These are phyloP conservation scores for Dione vanillae DNA, from an alignment of 2,888 invertebrate genomes.

Conservation along the genomic window DNA sequence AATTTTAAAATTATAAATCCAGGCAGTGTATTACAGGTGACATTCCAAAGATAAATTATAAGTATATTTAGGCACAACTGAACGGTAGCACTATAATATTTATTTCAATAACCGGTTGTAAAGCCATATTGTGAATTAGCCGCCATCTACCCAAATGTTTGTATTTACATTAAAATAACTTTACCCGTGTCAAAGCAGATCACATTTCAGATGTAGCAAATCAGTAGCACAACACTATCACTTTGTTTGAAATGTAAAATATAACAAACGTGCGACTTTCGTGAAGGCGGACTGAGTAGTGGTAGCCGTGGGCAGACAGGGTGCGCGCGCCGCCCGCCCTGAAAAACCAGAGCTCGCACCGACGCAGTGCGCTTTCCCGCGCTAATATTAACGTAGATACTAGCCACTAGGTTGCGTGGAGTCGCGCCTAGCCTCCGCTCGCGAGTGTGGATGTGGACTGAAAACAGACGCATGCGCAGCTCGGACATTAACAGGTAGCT, in stretches of 20 bases:
- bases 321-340: slow-evolving; percentile 80
- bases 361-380: slow-evolving; percentile 55
- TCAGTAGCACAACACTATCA: slow-evolving; percentile 27
- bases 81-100: neutral
- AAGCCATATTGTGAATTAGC: neutral
- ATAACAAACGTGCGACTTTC: slow-evolving; percentile 26
- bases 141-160: neutral
- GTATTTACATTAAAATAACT: neutral
- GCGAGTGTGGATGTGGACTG: slow-evolving; percentile 53
- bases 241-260: slow-evolving; percentile 16
- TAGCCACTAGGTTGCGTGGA: slow-evolving; percentile 56
- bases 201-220: slow-evolving; percentile 30
- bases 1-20: neutral
- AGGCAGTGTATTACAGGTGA: neutral
- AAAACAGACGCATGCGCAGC: slow-evolving; percentile 59
- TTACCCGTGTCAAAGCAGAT: slow-evolving; percentile 25
- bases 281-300: slow-evolving; percentile 21
- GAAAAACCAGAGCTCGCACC: slow-evolving; percentile 57
- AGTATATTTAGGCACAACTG: slow-evolving; percentile 8
- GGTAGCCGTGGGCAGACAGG: slow-evolving; percentile 36
- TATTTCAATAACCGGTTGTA: neutral
- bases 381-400: slow-evolving; percentile 63
- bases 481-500: slow-evolving; percentile 63
- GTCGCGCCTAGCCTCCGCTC: slow-evolving; percentile 58
- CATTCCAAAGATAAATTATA: neutral